Base-by-base conservation (phyloP, 2,888 invertebrate species). In the Xanthostigma xanthostigma region DNA sequence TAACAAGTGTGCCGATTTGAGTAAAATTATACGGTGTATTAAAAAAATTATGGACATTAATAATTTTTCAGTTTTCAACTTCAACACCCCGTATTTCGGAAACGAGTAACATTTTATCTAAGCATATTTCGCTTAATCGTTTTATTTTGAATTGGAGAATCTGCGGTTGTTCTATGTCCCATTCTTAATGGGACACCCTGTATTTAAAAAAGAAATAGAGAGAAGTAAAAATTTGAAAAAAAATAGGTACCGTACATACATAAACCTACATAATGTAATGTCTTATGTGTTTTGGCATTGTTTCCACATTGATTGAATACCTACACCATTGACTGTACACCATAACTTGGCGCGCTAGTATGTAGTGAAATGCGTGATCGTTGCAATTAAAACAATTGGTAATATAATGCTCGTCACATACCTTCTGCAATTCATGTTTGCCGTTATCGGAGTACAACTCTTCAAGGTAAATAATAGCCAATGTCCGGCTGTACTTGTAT, bases 361-460 rank as follows among this genome's bases (percentile, higher is more conserved):
- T 80, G 97, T 98, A 76, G 97, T 98, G 68, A 96, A 97, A 81
- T 98, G 97, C 82, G 97, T 95, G 78, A 92, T 94, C 78, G 94
- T 94, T 75, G 94, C 94, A 65, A 89, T 95, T 74, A 92, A 92
- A 81, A 95, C 94, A 67, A 95, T 95, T 79, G 96, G 96, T 74
- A 97, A 97, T 84, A 97, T 97, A 75, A 94, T 97, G 87, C 82
- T 98, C 84, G 97, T 98, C 75, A 97, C 97, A 70, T 94, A 94
- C 80, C 89, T 98, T 71, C 90, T 98, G 72, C 92, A 96, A 83
- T 98, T 98, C 82, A 97, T 98, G 96, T 98, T 98, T 74, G 96
- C 97, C 75, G 96, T 96, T 72, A 97, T 98, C 73, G 97, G 97
- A 77, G 97, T 98, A 71, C 97, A 98, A 78, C 84, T 98, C 63